These are phyloP conservation scores for Anthopleura sola DNA, from an alignment of 64 coral and sea anemone genomes.

Conservation along the genomic window DNA sequence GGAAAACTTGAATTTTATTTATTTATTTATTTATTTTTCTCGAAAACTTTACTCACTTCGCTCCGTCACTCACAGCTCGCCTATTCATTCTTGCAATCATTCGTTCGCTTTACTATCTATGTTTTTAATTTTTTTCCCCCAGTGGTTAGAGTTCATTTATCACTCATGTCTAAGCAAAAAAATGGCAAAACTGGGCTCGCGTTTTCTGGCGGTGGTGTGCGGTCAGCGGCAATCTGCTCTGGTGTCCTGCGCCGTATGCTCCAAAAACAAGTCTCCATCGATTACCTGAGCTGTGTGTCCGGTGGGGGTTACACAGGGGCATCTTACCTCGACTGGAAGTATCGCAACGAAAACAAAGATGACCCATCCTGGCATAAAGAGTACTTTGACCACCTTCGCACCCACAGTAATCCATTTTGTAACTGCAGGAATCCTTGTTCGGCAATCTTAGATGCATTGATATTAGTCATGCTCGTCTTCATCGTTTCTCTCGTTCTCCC, in stretches of 20 bases:
- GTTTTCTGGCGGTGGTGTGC: slow-evolving; percentile 72
- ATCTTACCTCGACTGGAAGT: slow-evolving; percentile 79
- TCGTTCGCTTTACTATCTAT: no score
- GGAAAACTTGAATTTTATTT: no score
- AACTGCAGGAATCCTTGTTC: slow-evolving; percentile 43
- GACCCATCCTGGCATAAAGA: slow-evolving; percentile 60
- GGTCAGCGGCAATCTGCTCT: slow-evolving; percentile 70
- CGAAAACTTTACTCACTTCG: no score
- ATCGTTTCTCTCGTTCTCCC: slow-evolving; percentile 44
- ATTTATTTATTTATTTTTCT: no score
- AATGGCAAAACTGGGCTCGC: slow-evolving; percentile 40
- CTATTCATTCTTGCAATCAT: no score
- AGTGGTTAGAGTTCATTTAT: neutral
- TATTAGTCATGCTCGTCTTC: slow-evolving; percentile 3
- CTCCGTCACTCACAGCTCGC: no score
- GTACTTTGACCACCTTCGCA: slow-evolving; percentile 68
- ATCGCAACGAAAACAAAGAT: slow-evolving; percentile 43
- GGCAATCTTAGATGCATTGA: slow-evolving; percentile 36
- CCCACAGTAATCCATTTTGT: slow-evolving; percentile 13
- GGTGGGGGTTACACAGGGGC: slow-evolving; percentile 58
- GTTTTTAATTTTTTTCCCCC: no score
- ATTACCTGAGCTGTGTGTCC: slow-evolving; percentile 69
- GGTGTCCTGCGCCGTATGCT: slow-evolving; percentile 61
- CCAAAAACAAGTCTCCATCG: slow-evolving; percentile 26
- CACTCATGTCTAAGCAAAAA: neutral